phyloP scores from a whole-genome alignment of 1,140 invertebrate species.

The Gryllus bimaculatus region DNA sequence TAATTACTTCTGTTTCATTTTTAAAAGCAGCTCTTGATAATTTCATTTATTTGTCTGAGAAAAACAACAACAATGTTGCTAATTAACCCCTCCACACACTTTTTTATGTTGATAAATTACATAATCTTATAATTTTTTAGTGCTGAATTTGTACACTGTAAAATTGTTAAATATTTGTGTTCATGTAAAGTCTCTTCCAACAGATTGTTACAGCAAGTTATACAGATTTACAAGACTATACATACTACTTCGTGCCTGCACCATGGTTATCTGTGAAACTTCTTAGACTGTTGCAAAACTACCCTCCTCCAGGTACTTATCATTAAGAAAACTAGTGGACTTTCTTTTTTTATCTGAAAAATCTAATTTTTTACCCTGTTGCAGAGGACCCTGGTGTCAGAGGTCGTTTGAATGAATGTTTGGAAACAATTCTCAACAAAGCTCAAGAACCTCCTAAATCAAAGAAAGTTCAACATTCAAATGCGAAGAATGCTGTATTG shows the following conservation, averaged over 20 bases:
- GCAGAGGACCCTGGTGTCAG: slow-evolving; percentile 88
- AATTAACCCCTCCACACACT: neutral
- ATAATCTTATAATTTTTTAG: neutral
- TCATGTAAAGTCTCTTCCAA: slow-evolving; percentile 24
- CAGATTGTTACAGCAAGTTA: slow-evolving; percentile 96
- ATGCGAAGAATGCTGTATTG: slow-evolving; percentile 98
- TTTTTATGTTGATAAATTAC: neutral
- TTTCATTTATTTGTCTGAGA: too few species aligned
- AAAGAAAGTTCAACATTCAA: slow-evolving; percentile 99
- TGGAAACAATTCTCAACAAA: slow-evolving; percentile 99
- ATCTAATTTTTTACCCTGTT: slow-evolving; percentile 6
- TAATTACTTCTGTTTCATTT: too few species aligned
- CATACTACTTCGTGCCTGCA: slow-evolving; percentile 99
- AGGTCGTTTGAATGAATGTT: slow-evolving; percentile 91
- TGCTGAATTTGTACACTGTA: neutral
- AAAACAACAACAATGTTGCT: too few species aligned
- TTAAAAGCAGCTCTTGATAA: too few species aligned
- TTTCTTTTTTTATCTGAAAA: neutral
- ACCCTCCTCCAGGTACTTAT: slow-evolving; percentile 81
- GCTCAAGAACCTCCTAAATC: slow-evolving; percentile 99
- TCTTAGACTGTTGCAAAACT: slow-evolving; percentile 92
- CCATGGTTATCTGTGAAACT: slow-evolving; percentile 99
- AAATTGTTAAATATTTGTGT: neutral
- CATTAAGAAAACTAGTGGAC: neutral
- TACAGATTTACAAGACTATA: slow-evolving; percentile 98